Conservation (phyloP, 2,888 invertebrate species). For the Agonopterix arenella region DNA sequence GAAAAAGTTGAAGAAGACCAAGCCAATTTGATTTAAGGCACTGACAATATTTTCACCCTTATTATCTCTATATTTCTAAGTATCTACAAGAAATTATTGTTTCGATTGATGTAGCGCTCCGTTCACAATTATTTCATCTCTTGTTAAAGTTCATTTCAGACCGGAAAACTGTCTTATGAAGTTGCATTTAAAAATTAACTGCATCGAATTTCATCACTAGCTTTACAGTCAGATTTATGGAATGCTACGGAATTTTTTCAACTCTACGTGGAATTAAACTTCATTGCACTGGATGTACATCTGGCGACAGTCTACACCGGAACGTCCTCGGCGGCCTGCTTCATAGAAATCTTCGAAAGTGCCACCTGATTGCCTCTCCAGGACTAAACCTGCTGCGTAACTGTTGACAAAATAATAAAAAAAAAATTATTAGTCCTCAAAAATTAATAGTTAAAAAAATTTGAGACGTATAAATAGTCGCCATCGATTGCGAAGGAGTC, state of each 20-base stretch:
- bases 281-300: constrained; percentile 93
- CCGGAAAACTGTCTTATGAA: too few relatives aligned
- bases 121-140: constrained; percentile 8
- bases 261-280: constrained; percentile 73
- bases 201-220: constrained; percentile 1
- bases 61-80: too few relatives aligned
- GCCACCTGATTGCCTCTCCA: constrained; percentile 85
- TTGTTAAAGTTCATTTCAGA: background rate
- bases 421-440: too few relatives aligned
- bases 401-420: constrained; percentile 55
- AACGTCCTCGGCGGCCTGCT: constrained; percentile 90
- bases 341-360: constrained; percentile 89
- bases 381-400: constrained; percentile 90
- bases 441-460: too few relatives aligned
- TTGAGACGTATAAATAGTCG: too few relatives aligned
- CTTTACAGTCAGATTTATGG: constrained; percentile 7
- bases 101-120: constrained; percentile 18
- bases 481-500: too few relatives aligned
- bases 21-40: constrained; percentile 21
- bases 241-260: constrained; percentile 19
- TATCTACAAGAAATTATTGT: constrained; percentile 2
- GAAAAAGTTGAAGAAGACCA: constrained; percentile 35
- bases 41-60: constrained; percentile 1
- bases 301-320: constrained; percentile 90
- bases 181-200: background rate